Evolutionary conservation across 2,797 vertebrate species (phyloP).

Genomic region (Tenualosa thibaudeaui): DNA sequence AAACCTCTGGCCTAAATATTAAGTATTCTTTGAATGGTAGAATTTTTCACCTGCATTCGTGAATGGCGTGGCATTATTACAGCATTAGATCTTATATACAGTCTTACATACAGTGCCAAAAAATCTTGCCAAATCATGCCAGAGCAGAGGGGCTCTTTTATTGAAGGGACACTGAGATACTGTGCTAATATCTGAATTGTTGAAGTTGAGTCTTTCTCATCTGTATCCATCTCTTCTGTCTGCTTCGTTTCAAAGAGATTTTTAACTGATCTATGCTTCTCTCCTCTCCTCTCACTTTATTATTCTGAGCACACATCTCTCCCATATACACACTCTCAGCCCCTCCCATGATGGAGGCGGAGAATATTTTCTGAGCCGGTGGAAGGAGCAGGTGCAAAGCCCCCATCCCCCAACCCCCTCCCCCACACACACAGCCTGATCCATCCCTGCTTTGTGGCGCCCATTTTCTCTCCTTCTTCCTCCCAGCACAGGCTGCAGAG

Average conservation of each 20-base stretch:
- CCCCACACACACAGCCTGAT: constrained; percentile 11
- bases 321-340: constrained; percentile 26
- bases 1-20: too few species aligned
- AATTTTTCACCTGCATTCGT: too few species aligned
- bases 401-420: constrained; percentile 34
- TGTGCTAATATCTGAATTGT: background rate
- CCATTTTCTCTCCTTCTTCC: constrained; percentile 25
- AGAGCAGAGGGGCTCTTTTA: too few species aligned
- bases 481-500: constrained; percentile 36
- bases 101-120: too few species aligned
- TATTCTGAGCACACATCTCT: constrained; percentile 21
- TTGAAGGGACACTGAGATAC: background rate
- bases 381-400: constrained; percentile 75
- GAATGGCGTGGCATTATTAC: too few species aligned
- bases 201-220: background rate
- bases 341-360: constrained; percentile 68
- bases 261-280: constrained; percentile 31
- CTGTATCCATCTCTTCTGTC: background rate
- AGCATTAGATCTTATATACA: too few species aligned
- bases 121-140: too few species aligned
- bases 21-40: too few species aligned
- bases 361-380: constrained; percentile 70
- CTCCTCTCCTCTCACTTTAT: constrained; percentile 29
- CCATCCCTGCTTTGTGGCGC: constrained; percentile 17
- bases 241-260: background rate